Evolutionary conservation across 2,888 invertebrate species (phyloP).

Genomic region (Teleogryllus oceanicus): DNA sequence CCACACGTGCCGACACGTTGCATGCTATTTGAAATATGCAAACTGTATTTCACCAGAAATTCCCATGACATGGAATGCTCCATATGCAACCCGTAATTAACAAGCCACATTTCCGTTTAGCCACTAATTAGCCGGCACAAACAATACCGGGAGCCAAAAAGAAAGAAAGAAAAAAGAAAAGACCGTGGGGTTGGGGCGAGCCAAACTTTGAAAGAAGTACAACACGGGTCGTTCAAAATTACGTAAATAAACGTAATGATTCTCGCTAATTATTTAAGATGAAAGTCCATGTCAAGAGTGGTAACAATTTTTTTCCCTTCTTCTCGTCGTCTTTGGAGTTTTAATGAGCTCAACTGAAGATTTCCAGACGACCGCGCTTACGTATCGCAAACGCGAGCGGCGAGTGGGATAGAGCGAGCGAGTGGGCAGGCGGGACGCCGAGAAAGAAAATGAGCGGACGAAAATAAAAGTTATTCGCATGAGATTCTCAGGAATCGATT

Average conservation of each 20-base stretch:
- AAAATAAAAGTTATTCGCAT: too few species aligned
- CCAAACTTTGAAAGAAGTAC: background rate
- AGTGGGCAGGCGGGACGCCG: too few species aligned
- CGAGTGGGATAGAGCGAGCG: slow-evolving; percentile 2
- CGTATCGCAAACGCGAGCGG: background rate
- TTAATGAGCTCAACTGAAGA: slow-evolving; percentile 7
- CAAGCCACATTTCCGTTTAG: slow-evolving; percentile 18
- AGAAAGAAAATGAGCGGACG: too few species aligned
- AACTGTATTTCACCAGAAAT: slow-evolving; percentile 18
- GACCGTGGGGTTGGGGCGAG: background rate
- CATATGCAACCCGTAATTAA: slow-evolving; percentile 7
- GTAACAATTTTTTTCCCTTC: background rate
- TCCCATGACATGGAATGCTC: slow-evolving; percentile 18
- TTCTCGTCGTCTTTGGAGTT: background rate
- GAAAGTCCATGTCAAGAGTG: slow-evolving; percentile 18
- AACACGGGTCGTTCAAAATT: slow-evolving; percentile 6
- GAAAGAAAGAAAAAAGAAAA: background rate
- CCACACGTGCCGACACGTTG: background rate
- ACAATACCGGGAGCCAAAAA: background rate
- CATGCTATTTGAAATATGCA: slow-evolving; percentile 3
- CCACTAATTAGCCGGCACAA: background rate
- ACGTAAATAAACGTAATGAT: slow-evolving; percentile 9
- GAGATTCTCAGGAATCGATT: too few species aligned
- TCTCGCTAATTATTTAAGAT: background rate
- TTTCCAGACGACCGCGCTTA: background rate